These are phyloP conservation scores for Sigmodon hispidus DNA, from an alignment of 2,113 vertebrate genomes.

Conservation along the genomic window DNA sequence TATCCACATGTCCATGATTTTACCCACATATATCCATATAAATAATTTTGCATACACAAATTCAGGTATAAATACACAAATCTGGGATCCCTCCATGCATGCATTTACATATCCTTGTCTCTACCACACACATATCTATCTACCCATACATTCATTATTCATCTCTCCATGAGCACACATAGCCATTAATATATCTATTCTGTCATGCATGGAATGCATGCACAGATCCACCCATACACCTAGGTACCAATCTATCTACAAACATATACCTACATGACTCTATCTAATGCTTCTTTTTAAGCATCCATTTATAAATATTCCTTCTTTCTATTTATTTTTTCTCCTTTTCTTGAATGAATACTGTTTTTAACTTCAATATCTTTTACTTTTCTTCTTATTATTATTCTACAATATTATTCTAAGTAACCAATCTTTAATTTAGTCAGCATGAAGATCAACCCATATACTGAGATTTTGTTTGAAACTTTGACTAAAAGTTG, in stretches of 20 bases:
- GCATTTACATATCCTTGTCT: not conserved
- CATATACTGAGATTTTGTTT: not conserved
- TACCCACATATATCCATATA: not conserved
- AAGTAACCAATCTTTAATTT: not conserved
- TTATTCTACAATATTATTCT: not conserved
- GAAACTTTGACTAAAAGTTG: not conserved
- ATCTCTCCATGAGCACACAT: rapidly evolving
- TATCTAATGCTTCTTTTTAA: not conserved
- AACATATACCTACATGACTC: too few relatives aligned
- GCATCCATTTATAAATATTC: not conserved
- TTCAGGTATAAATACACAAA: not conserved
- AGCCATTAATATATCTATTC: not conserved
- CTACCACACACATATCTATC: not conserved
- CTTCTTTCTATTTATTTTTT: not conserved
- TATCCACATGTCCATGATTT: too few relatives aligned
- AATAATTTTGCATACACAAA: not conserved
- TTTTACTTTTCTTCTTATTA: not conserved
- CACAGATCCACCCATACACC: not conserved
- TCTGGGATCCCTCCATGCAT: not conserved
- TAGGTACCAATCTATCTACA: not conserved
- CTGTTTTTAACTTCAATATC: not conserved
- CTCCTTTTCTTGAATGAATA: not conserved
- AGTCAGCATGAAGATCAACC: not conserved
- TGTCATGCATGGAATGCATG: not conserved
- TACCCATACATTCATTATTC: not conserved